phyloP scores from a whole-genome alignment of 2,113 vertebrate species.

The Paradoxurus hermaphroditus region DNA sequence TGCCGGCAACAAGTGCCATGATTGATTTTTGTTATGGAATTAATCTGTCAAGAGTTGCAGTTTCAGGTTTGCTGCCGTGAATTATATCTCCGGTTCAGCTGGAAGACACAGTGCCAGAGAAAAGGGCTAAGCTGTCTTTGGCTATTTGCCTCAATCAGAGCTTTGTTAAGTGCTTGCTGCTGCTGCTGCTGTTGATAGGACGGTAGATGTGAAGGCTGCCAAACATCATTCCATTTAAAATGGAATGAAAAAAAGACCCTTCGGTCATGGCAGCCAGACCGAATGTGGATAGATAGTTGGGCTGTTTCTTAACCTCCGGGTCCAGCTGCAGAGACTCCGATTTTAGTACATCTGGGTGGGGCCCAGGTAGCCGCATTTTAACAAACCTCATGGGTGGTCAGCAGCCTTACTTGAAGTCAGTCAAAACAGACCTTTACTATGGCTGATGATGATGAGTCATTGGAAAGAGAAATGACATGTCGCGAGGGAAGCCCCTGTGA shows the following conservation, averaged over 20 bases:
- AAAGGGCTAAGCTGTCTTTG: conserved; percentile 29
- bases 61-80: conserved; percentile 60
- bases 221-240: conserved; percentile 12
- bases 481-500: neutral
- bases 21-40: conserved; percentile 77
- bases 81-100: conserved; percentile 51
- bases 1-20: conserved; percentile 66
- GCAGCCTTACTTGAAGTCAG: neutral
- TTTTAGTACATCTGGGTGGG: neutral
- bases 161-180: conserved; percentile 47
- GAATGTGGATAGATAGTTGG: neutral
- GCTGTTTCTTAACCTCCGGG: neutral
- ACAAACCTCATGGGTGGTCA: neutral
- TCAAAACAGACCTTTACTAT: neutral
- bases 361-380: neutral
- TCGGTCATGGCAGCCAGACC: neutral
- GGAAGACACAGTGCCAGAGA: conserved; percentile 15
- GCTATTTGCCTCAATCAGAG: conserved; percentile 39
- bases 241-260: neutral
- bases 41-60: conserved; percentile 72
- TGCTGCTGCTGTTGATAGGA: neutral
- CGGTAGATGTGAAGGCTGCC: neutral
- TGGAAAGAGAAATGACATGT: neutral
- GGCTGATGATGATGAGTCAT: neutral
- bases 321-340: neutral